These are phyloP conservation scores for Hippotragus niger DNA, from an alignment of 2,113 vertebrate genomes.

Conservation along the genomic window DNA sequence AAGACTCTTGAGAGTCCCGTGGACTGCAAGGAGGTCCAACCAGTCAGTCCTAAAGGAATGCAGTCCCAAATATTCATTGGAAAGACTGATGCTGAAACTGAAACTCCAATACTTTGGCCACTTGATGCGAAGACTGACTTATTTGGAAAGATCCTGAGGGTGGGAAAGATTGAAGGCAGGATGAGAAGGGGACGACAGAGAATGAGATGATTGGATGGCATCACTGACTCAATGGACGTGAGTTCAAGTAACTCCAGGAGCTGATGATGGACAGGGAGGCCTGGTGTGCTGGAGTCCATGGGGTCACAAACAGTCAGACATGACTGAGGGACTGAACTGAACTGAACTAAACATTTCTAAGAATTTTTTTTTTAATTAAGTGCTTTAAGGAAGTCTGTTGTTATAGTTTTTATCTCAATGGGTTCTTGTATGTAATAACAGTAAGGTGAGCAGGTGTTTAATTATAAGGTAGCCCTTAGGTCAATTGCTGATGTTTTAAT, in stretches of 20 bases:
- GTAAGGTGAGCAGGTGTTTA: conserved; percentile 61
- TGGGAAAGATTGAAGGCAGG: neutral
- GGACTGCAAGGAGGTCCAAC: neutral
- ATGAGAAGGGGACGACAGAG: neutral
- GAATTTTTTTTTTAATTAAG: neutral
- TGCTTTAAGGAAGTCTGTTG: neutral
- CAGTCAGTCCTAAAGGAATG: neutral
- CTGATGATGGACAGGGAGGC: neutral
- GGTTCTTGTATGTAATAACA: neutral
- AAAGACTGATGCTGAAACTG: neutral
- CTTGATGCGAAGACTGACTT: neutral
- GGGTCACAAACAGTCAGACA: neutral
- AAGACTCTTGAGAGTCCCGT: neutral
- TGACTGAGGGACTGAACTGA: neutral
- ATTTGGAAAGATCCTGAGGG: neutral
- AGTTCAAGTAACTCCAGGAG: neutral
- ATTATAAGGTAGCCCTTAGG: conserved; percentile 54
- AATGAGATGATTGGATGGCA: neutral
- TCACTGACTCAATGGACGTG: neutral
- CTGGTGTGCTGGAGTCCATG: neutral
- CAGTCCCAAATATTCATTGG: rapidly evolving
- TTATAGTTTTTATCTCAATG: neutral
- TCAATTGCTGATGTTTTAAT: conserved; percentile 45
- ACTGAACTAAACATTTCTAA: neutral
- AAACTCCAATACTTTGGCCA: neutral